Percentiles rank a stretch among this genome's conserved stretches.
Evolutionary conservation across 2,113 vertebrate species (phyloP).

Genomic region (Cheilinus undulatus): DNA sequence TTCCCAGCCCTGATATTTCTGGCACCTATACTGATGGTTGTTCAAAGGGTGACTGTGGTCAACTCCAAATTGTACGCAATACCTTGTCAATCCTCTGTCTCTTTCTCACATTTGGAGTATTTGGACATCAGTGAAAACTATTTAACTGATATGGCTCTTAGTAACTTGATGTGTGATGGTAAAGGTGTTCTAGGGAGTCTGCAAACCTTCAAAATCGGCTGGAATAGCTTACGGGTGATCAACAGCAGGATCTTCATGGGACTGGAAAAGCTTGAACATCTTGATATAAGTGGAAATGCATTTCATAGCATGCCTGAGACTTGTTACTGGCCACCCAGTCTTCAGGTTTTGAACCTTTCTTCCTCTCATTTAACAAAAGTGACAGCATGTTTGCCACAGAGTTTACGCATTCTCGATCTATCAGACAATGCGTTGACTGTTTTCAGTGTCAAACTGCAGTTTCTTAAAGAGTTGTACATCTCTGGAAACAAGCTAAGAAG

Average conservation of each 20-base stretch:
- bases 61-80: constrained; percentile 83
- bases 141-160: constrained; percentile 74
- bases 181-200: constrained; percentile 60
- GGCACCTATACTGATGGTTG: neutral
- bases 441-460: constrained; percentile 75
- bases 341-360: constrained; percentile 86
- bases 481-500: constrained; percentile 83
- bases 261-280: constrained; percentile 70
- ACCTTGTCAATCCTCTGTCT: constrained; percentile 59
- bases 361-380: constrained; percentile 69
- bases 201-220: constrained; percentile 83
- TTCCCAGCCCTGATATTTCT: constrained; percentile 58
- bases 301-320: constrained; percentile 76
- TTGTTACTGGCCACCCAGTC: constrained; percentile 84
- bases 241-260: constrained; percentile 50
- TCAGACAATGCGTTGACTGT: constrained; percentile 82
- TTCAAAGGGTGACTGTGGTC: constrained; percentile 76
- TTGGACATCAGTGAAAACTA: constrained; percentile 86
- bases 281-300: constrained; percentile 85
- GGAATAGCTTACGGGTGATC: constrained; percentile 80
- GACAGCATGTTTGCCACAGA: constrained; percentile 80
- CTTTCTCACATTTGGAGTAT: constrained; percentile 78
- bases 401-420: constrained; percentile 84
- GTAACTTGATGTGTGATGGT: constrained; percentile 79
- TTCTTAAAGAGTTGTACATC: constrained; percentile 85